Evolutionary conservation across 1,140 invertebrate species (phyloP).

Genomic region (Drosophila erecta): DNA sequence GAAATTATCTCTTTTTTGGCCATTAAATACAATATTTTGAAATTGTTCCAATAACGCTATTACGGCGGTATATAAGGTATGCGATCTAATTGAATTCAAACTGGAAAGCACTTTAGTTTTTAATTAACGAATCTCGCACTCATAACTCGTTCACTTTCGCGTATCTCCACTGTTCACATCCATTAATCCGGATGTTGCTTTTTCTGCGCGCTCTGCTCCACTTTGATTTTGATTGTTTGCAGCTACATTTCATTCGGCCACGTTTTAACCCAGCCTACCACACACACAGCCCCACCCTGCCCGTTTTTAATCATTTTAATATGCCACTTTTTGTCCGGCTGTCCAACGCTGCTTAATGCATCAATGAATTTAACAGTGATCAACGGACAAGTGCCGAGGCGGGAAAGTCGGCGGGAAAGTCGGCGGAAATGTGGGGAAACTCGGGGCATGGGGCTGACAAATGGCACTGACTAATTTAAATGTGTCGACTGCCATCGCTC

Average conservation of each 20-base stretch:
- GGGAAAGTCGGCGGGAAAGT: constrained; percentile 3
- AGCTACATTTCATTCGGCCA: constrained; percentile 33
- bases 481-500: constrained; percentile 20
- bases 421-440: background rate
- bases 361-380: constrained; percentile 55
- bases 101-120: background rate
- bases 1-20: constrained; percentile 21
- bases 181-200: constrained; percentile 58
- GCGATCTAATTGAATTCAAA: too few species aligned
- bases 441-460: constrained; percentile 31
- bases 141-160: background rate
- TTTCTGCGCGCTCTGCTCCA: constrained; percentile 30
- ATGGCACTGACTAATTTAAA: constrained; percentile 60
- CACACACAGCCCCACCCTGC: background rate
- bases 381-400: constrained; percentile 5
- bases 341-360: constrained; percentile 58
- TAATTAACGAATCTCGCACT: background rate
- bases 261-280: background rate
- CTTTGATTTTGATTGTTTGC: constrained; percentile 78
- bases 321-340: constrained; percentile 64
- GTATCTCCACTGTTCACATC: constrained; percentile 54
- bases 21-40: constrained; percentile 29
- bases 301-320: constrained; percentile 76
- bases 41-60: constrained; percentile 21
- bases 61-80: background rate